Base-by-base conservation (phyloP, 2,113 vertebrate species). In the Lagopus muta region DNA sequence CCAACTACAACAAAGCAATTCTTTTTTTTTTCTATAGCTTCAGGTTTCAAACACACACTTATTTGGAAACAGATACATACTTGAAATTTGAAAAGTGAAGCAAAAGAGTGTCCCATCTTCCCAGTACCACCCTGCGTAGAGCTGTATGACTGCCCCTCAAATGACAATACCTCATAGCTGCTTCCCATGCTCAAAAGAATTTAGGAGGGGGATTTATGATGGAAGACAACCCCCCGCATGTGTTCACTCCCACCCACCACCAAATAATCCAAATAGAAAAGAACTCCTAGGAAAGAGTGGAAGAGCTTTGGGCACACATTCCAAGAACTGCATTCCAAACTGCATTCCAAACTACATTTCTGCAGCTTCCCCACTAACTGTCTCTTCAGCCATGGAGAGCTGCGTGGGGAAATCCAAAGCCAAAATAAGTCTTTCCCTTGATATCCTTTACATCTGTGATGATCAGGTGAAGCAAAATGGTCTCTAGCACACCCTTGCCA, bases 231-330 rank as follows among this genome's bases (percentile, higher is more conserved):
- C 12, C 5, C 13, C 21, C 7, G 0, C 6, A 13, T 5, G 9
- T 22, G 9, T 61, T 69, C 30, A 20, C 4, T 40, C 60, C 48
- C 22, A 43, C 10, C 3, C 28, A 19, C 8, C 67, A 45, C 48
- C 54, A 25, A 20, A n/a, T 13, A 45, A 65, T 9, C 60, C 3
- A 3, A 12, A 17, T n/a, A 32, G 55, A 32, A 57, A 57, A 57
- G 17, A 32, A 30, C 30, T 0, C 0, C 16, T 34, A 30, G 65
- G 40, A 61, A 36, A 47, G 50, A 40, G 0, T 15, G 20, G 20
- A 66, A 77, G 61, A 77, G 36, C 13, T 22, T 2, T 0, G 0
- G 30, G n/a, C 5, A 3, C 2, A 2, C 1, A 0, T 5, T 57
- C 11, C 54, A 80, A 70, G 36, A 4, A 2, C 22, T 30, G 11